Evolutionary conservation across 92 coral and sea anemone genomes (phyloP), one percentile per base, ranked within the genome.

Genomic region (Porites divaricata): DNA sequence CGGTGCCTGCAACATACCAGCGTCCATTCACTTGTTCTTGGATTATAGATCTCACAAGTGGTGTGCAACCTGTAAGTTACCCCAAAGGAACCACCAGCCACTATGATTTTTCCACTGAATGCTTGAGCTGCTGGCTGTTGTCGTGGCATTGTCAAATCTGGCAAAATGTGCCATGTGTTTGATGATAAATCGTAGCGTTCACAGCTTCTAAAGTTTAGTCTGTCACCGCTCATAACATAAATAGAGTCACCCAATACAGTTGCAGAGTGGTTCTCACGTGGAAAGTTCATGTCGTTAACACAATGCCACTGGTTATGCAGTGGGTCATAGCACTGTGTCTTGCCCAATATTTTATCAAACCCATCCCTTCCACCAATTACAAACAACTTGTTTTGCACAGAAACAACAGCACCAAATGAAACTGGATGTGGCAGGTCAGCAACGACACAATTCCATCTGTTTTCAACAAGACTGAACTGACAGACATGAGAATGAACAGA

Each of bases 21-120:
- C 65, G 75, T 87, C 98, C 98, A 94, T 65, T 76, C 84, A 75
- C 83, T 85, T 8, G 81, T 48, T 48, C 83, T 86, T 63, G 95
- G 91, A 69, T 87, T 88, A 53, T 82, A 94, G 15, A 94, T 74
- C 69, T 94, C 98, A 78, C 98, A 94, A 45, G 93, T 92, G 71
- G 91, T 80, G 66, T 83, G 93, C 72, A 95, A 83, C 17, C 86
- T 85, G 75, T 81, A 87, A 54, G 64, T 77, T 67, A 77, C 76
- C 45, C 79, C 86, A 25, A 76, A 80, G 77, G 76, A 90, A 13
- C 95, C 95, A 4, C 95, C 95, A 3, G 89, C 83, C 0, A 92
- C 92, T 22, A 88, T 79, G 66, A 90, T 84, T 76, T 92, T 88
- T 49, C 90, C 88, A 70, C 87, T 73, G n/a, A 89, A 24, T 15